Base-by-base conservation (phyloP, 2,113 vertebrate genomes). In the Syngnathoides biaculeatus region DNA sequence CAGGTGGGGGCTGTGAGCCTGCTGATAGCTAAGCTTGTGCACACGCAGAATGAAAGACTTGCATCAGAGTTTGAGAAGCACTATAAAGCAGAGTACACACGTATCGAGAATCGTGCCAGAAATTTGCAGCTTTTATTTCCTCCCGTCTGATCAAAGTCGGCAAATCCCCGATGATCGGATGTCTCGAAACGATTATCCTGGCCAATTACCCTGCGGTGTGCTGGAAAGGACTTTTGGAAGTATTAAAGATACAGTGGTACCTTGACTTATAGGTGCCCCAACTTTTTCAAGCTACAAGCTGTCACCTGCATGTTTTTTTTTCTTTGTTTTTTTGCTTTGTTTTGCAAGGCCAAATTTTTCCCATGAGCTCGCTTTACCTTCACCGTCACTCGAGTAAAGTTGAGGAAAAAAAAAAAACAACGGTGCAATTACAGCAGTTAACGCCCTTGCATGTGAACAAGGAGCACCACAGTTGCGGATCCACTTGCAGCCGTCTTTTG, bases 21-120 rank as follows among this genome's bases (percentile, higher is more conserved):
- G 47, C 45, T 57, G 88, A 89, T 90, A 90, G 86, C 86, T 82
- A 82, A 85, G 84, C 84, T 81, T 77, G 66, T 72, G 69, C 71
- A 77, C 62, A 79, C 27, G 43, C 70, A 62, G 13, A 43, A 42
- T 71, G 65, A 48, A 26, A 72, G 67, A 72, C 59, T 43, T 43
- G 60, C 40, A 65, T 62, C 59, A 48, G 42, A 52, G 61, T 64
- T 68, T 78, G 66, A 71, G 60, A 83, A 59, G 11, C 74, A 64
- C 20, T 67, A 66, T 45, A 79, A 67, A 71, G 47, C 55, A 56
- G 58, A 69, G 20, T 15, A 56, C 24, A 45, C 30, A 47, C 55
- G 58, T 52, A 67, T 13, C 24, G 2, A 30, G 17, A 17, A 57
- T 4, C 55, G 26, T 30, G 55, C 55, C 24, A 30, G n/a, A 35